These are phyloP conservation scores for Enteromius mattozi DNA, from an alignment of 2,797 vertebrate genomes.

Conservation along the genomic window DNA sequence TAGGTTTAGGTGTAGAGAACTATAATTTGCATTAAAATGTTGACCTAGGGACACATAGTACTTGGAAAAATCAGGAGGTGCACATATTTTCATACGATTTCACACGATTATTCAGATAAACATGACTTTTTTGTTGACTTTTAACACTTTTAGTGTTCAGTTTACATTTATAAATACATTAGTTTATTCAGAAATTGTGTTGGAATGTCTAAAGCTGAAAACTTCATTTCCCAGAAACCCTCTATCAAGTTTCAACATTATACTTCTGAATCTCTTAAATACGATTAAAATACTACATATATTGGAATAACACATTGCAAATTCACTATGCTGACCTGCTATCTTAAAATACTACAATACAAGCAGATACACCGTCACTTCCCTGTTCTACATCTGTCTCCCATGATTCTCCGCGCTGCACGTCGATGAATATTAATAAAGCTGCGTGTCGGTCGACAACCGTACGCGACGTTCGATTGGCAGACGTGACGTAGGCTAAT, in stretches of 20 bases:
- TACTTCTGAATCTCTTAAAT: background rate
- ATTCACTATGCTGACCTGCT: background rate
- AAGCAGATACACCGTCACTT: background rate
- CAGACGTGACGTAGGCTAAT: background rate
- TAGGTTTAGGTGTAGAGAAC: no score
- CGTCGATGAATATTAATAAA: conserved; percentile 40
- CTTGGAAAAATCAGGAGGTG: no score
- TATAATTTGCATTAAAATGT: no score
- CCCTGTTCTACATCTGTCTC: conserved; percentile 5
- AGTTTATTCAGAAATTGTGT: background rate
- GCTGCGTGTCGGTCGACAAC: background rate
- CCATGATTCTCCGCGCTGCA: conserved; percentile 57
- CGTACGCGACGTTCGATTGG: background rate
- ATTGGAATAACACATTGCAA: background rate
- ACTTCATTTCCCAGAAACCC: conserved; percentile 27
- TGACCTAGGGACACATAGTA: no score
- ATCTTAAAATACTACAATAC: background rate
- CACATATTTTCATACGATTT: background rate
- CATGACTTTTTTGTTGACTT: background rate
- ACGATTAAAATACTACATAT: background rate
- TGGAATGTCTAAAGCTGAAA: background rate
- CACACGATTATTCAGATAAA: background rate
- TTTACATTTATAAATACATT: background rate
- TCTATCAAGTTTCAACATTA: background rate
- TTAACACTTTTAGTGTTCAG: background rate